phyloP scores from a whole-genome alignment of 2,888 invertebrate genomes.

The Autographa pulchrina region DNA sequence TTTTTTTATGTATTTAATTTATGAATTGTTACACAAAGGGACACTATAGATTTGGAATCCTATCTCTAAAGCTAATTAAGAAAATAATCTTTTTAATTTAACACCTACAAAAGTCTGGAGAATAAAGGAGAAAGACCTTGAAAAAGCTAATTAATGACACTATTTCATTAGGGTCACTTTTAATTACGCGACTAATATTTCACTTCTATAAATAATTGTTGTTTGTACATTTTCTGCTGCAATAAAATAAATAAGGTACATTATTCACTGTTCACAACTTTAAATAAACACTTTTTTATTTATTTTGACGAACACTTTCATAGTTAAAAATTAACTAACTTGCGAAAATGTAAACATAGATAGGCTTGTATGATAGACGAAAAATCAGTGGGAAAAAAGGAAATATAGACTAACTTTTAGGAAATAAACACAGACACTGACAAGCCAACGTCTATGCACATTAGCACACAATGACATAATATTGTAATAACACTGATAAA shows the following conservation, averaged over 20 bases:
- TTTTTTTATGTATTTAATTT: too few species aligned
- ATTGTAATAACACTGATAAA: too few species aligned
- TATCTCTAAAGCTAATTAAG: conserved; percentile 49
- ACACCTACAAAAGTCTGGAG: conserved; percentile 36
- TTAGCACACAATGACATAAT: too few species aligned
- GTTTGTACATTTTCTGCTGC: conserved; percentile 38
- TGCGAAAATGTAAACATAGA: too few species aligned
- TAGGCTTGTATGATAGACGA: too few species aligned
- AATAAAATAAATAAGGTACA: conserved; percentile 26
- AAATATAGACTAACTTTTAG: too few species aligned
- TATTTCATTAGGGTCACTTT: conserved; percentile 63
- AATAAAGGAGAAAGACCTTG: conserved; percentile 43
- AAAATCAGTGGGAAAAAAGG: too few species aligned
- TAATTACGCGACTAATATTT: conserved; percentile 61
- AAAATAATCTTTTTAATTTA: conserved; percentile 56
- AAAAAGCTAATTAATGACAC: conserved; percentile 65
- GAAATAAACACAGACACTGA: too few species aligned
- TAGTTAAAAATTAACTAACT: too few species aligned
- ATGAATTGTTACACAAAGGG: background rate
- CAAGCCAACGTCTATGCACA: too few species aligned
- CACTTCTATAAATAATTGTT: conserved; percentile 48
- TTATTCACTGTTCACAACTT: conserved; percentile 26
- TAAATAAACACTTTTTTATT: too few species aligned
- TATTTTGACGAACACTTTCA: too few species aligned
- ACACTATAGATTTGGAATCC: background rate